Conservation (phyloP, 2,888 invertebrate genomes). For the Drosophila flavopinicola region DNA sequence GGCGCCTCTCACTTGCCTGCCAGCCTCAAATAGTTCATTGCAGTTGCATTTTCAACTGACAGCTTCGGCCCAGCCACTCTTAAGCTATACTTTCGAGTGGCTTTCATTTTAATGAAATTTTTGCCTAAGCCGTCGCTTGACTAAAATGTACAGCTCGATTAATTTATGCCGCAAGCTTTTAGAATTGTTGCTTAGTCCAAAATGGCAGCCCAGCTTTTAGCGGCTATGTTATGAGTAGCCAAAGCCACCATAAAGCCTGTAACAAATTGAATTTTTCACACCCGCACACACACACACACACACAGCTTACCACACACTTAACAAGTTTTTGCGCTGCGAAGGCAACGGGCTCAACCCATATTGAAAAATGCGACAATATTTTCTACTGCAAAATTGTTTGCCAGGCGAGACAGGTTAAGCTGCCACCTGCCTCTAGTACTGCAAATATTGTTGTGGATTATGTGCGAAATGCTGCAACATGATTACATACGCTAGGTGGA, state of each 20-base stretch:
- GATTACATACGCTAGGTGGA: conserved; percentile 24
- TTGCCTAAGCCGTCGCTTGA: conserved; percentile 12
- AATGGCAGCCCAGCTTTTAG: conserved; percentile 58
- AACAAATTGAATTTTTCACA: conserved; percentile 75
- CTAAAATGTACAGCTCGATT: conserved; percentile 39
- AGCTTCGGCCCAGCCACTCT: neutral
- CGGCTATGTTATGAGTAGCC: conserved; percentile 50
- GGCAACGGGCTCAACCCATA: conserved; percentile 31
- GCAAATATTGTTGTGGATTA: conserved; percentile 44
- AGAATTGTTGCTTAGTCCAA: conserved; percentile 20
- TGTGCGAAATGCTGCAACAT: conserved; percentile 21
- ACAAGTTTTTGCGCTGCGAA: conserved; percentile 65
- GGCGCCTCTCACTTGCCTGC: conserved; percentile 17
- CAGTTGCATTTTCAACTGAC: conserved; percentile 22
- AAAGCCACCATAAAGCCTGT: conserved; percentile 68
- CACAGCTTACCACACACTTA: conserved; percentile 68
- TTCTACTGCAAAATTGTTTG: conserved; percentile 46
- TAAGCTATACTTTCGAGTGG: conserved; percentile 31
- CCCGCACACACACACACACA: conserved; percentile 12
- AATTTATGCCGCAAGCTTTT: conserved; percentile 64
- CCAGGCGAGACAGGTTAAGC: conserved; percentile 44
- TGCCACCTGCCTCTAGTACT: conserved; percentile 17
- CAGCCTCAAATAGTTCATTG: conserved; percentile 44
- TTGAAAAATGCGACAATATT: conserved; percentile 78
- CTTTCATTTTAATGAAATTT: conserved; percentile 68